Conservation (phyloP, 2,888 invertebrate genomes). For the Ashinkailepas kermadecensis region DNA sequence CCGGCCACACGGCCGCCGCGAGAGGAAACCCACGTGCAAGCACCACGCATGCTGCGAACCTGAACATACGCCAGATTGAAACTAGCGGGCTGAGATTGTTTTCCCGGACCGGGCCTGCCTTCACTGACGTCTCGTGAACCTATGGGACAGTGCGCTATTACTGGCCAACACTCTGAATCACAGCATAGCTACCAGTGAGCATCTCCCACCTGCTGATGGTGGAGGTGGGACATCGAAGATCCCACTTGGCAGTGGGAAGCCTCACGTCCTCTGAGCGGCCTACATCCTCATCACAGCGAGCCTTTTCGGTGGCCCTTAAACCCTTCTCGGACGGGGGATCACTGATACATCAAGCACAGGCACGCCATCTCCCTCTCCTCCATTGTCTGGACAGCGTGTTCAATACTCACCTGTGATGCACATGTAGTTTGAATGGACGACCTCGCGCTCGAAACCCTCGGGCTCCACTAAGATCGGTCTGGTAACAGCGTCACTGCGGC, state of each 20-base stretch:
- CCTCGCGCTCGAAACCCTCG: conserved; percentile 60
- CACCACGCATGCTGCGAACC: neutral
- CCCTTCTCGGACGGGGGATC: neutral
- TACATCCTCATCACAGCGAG: no score
- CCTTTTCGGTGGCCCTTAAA: neutral
- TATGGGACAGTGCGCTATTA: no score
- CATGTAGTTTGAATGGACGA: conserved; percentile 57
- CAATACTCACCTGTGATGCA: conserved; percentile 53
- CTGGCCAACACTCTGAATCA: neutral
- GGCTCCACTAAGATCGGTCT: conserved; percentile 57
- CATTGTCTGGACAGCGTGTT: neutral
- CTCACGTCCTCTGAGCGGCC: no score
- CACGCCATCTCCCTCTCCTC: neutral
- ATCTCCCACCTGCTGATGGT: neutral
- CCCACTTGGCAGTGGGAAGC: no score
- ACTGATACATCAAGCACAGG: neutral
- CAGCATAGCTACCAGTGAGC: neutral
- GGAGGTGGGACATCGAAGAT: no score
- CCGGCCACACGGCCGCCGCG: neutral
- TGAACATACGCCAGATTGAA: neutral
- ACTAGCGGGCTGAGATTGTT: neutral
- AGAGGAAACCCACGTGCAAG: neutral
- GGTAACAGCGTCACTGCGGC: conserved; percentile 52
- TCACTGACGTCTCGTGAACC: no score
- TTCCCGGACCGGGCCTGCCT: no score